Evolutionary conservation across 2,113 vertebrate species (phyloP), one percentile per base, ranked within the genome.

Genomic region (Mesembrinibis cayennensis): DNA sequence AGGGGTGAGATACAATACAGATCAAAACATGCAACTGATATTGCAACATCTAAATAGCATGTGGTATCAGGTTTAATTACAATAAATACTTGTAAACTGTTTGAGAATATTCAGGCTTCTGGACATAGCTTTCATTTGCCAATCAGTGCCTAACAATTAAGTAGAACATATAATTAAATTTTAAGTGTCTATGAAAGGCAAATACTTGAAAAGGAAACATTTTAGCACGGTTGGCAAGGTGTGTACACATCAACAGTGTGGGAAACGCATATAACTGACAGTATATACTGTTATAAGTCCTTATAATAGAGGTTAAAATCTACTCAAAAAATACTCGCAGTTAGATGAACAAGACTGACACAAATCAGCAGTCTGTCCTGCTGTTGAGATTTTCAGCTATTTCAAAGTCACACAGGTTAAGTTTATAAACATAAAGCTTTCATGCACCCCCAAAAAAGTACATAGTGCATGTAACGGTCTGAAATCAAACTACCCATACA

Each of bases 31-130:
- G 55, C 47, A 89, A 66, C 53, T 62, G 52, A 63, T 80, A 92
- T 63, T 88, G 86, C 71, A 94, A 94, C 44, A 92, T n/a, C 89
- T 82, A 82, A 90, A 82, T 29, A 86, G 38, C 74, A 82, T 27
- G 11, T 29, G 66, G 16, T 55, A 72, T 67, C 66, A 80, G 32
- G n/a, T 90, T 94, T 90, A 92, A 95, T 88, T 72, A 72, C 47
- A 71, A 63, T 23, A 47, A 52, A 58, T 66, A 76, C 44, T 82
- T 72, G 26, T 47, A 61, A 82, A 40, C 29, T 63, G 16, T 47
- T 87, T 32, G 42, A 88, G 66, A 91, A 69, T 30, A 56, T 12
- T 79, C 44, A 49, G 36, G 76, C 71, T 90, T 92, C 83, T 79
- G 59, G 80, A 61, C 36, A 44, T 38, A 83, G 61, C 55, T 89